phyloP scores from a whole-genome alignment of 2,797 vertebrate genomes.

The Helostoma temminkii region DNA sequence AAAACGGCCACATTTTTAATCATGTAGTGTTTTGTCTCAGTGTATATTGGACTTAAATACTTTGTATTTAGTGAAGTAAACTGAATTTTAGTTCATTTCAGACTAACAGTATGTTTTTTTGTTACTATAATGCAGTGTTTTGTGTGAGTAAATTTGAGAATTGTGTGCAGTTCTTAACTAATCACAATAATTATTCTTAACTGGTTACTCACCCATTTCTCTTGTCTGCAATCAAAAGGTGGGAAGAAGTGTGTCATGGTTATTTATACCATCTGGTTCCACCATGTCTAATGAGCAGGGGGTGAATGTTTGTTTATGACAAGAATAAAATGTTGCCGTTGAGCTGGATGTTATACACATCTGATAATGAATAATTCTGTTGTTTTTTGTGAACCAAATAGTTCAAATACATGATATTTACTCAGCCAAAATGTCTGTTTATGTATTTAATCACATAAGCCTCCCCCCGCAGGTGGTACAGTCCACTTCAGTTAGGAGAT shows the following conservation, averaged over 20 bases:
- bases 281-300: slow-evolving; percentile 1
- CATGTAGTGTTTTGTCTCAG: too few relatives aligned
- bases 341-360: neutral
- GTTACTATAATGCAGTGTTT: too few relatives aligned
- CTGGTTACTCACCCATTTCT: neutral
- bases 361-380: neutral
- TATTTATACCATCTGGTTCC: neutral
- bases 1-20: too few relatives aligned
- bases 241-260: neutral
- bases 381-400: neutral
- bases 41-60: too few relatives aligned
- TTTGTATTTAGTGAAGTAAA: too few relatives aligned
- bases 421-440: neutral
- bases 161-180: too few relatives aligned
- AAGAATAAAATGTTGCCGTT: neutral
- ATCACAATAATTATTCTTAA: too few relatives aligned
- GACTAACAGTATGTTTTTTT: too few relatives aligned
- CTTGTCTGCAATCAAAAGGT: neutral
- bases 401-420: neutral
- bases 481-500: neutral
- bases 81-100: too few relatives aligned
- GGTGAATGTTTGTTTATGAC: neutral
- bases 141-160: too few relatives aligned
- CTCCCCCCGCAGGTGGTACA: neutral
- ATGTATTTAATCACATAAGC: neutral